Conservation (phyloP, 2,113 vertebrate genomes). For the Chitala chitala region DNA sequence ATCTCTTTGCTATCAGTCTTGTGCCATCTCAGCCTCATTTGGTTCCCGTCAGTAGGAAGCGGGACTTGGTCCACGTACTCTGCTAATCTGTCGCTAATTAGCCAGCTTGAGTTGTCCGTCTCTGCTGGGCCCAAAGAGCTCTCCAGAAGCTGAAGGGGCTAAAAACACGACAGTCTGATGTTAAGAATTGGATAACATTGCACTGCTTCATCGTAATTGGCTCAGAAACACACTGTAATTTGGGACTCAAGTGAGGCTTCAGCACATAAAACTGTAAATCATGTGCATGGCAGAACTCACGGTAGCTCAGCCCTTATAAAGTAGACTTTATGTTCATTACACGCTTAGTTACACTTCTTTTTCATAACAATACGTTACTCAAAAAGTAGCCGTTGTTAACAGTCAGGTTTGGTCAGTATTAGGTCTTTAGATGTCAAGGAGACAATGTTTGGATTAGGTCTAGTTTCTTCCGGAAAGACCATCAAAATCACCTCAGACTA, state of each 20-base stretch:
- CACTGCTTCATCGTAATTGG: slow-evolving; percentile 66
- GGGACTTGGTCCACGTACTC: slow-evolving; percentile 33
- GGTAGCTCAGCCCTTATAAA: slow-evolving; percentile 66
- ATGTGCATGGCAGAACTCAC: slow-evolving; percentile 51
- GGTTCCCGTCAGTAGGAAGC: slow-evolving; percentile 15
- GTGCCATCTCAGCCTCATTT: slow-evolving; percentile 4
- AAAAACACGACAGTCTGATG: slow-evolving; percentile 64
- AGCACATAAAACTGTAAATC: slow-evolving; percentile 63
- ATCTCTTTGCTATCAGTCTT: slow-evolving; percentile 15
- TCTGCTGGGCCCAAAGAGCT: slow-evolving; percentile 53
- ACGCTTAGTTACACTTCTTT: slow-evolving; percentile 55
- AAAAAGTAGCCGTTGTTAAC: slow-evolving; percentile 50
- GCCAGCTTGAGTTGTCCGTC: slow-evolving; percentile 35
- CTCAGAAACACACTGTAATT: slow-evolving; percentile 64
- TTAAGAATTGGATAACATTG: slow-evolving; percentile 67
- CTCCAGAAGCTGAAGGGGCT: slow-evolving; percentile 69
- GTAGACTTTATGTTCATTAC: slow-evolving; percentile 66
- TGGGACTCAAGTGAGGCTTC: slow-evolving; percentile 63
- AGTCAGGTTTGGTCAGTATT: neutral
- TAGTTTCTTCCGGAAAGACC: neutral
- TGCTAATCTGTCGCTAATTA: slow-evolving; percentile 44
- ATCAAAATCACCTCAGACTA: neutral
- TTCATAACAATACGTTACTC: slow-evolving; percentile 52
- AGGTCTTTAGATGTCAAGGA: neutral
- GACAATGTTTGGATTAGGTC: neutral